phyloP scores from a whole-genome alignment of 2,113 vertebrate genomes.

The Tenebrosternarchus preto region DNA sequence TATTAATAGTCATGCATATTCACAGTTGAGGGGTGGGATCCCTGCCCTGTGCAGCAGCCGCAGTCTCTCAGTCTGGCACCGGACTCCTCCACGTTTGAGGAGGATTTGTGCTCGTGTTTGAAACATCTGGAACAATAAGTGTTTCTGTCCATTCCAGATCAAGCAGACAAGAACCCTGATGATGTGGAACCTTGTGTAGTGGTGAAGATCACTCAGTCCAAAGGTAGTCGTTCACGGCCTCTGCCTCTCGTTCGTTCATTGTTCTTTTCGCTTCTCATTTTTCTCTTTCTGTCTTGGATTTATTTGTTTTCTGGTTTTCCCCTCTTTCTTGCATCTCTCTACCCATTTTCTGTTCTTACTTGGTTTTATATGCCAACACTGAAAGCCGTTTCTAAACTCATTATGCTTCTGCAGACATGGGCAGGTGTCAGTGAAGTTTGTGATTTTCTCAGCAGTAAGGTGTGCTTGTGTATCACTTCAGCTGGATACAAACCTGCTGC shows the following conservation, averaged over 20 bases:
- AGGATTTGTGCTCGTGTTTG: too few relatives aligned
- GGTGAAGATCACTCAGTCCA: slow-evolving; percentile 72
- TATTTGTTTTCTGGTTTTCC: too few relatives aligned
- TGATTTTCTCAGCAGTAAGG: not conserved
- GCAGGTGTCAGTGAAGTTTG: not conserved
- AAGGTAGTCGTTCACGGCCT: slow-evolving; percentile 58
- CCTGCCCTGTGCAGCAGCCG: too few relatives aligned
- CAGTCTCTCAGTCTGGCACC: too few relatives aligned
- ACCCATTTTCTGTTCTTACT: too few relatives aligned
- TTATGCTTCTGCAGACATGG: not conserved
- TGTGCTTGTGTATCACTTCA: not conserved
- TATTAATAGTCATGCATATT: not conserved
- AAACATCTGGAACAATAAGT: not conserved
- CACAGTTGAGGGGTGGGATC: too few relatives aligned
- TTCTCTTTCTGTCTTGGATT: not conserved
- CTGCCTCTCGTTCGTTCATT: too few relatives aligned
- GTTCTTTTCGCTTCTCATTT: not conserved
- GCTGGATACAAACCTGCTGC: not conserved
- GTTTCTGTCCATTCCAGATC: slow-evolving; percentile 64
- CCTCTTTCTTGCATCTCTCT: too few relatives aligned
- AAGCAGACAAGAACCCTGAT: slow-evolving; percentile 59
- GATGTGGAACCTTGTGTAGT: slow-evolving; percentile 71
- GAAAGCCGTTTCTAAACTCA: not conserved
- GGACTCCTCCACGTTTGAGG: too few relatives aligned
- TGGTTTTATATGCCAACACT: not conserved